Conservation (phyloP, 2,113 vertebrate genomes). For the Laterallus jamaicensis region DNA sequence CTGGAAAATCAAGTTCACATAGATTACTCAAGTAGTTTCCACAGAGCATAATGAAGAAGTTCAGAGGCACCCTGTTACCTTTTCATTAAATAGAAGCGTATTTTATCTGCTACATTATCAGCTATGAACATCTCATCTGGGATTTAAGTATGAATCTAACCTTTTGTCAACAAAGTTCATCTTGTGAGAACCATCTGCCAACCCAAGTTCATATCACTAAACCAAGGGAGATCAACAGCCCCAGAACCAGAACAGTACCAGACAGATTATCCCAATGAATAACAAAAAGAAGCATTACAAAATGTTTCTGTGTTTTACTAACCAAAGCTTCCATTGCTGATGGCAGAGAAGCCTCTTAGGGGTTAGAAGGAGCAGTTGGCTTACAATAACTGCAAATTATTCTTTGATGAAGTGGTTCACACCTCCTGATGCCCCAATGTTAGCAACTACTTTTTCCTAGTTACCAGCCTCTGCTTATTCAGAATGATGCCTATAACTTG, state of each 20-base stretch:
- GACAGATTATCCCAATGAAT: not conserved
- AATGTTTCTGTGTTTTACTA: not conserved
- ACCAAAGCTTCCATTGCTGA: not conserved
- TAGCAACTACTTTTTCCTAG: not conserved
- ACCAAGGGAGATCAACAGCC: not conserved
- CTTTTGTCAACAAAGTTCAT: not conserved
- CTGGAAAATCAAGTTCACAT: not conserved
- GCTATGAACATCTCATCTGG: not conserved
- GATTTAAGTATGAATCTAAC: not conserved
- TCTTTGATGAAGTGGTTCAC: not conserved
- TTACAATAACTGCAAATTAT: not conserved
- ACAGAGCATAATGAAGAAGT: not conserved
- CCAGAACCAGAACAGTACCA: not conserved
- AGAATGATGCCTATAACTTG: not conserved
- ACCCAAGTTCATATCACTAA: not conserved
- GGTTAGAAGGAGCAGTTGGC: not conserved
- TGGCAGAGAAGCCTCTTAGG: not conserved
- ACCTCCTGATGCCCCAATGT: no score
- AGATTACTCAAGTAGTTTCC: not conserved
- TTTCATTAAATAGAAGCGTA: not conserved
- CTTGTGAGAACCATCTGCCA: not conserved
- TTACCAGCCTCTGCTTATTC: not conserved
- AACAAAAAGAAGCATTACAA: not conserved
- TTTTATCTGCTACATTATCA: not conserved
- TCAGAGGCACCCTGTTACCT: not conserved